Conservation (phyloP, 1,140 invertebrate species). For the Bombus soroeensis region DNA sequence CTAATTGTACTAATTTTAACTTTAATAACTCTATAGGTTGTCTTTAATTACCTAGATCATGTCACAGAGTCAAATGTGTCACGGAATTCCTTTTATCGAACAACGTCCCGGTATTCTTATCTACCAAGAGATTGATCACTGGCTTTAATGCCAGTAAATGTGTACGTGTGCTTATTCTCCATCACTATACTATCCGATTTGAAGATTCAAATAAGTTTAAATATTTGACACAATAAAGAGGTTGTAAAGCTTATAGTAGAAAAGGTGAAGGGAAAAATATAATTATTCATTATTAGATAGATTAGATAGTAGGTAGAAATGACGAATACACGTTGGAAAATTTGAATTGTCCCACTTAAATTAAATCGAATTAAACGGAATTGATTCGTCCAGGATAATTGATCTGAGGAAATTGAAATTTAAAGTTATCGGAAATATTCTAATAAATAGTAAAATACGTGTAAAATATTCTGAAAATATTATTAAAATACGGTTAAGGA, state of each 20-base stretch:
- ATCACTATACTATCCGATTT: background rate
- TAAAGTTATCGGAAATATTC: no score
- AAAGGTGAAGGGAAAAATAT: background rate
- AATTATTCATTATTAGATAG: no score
- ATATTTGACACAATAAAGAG: background rate
- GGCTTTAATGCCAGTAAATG: background rate
- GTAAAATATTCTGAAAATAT: no score
- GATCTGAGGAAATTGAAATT: no score
- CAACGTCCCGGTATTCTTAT: background rate
- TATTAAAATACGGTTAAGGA: no score
- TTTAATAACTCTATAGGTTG: no score
- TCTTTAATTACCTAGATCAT: background rate
- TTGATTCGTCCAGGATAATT: no score
- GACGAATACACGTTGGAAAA: no score
- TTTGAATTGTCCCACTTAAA: no score
- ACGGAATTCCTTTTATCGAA: background rate
- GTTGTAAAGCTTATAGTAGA: background rate
- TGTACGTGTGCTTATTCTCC: background rate
- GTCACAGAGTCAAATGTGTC: background rate
- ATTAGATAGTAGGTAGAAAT: no score
- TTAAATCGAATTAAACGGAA: no score
- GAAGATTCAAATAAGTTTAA: background rate
- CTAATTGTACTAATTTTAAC: background rate
- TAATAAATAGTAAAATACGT: no score
- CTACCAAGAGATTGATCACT: background rate